A percentile compares a stretch with the other conserved stretches of the same genome.
These are phyloP conservation scores for Narcine bancroftii DNA, from an alignment of 2,113 vertebrate genomes.

Conservation along the genomic window DNA sequence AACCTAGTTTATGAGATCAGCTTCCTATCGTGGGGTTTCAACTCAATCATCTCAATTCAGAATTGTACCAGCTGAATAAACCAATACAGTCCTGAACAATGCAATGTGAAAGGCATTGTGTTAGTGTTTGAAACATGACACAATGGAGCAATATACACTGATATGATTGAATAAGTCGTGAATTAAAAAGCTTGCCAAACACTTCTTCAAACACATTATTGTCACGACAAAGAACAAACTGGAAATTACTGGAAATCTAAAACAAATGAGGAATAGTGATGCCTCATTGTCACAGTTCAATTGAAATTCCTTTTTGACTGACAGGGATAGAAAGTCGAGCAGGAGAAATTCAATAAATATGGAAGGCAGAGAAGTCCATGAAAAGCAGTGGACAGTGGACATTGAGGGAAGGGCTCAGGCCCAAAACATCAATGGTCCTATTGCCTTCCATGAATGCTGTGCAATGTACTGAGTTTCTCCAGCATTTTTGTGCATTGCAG, in stretches of 20 bases:
- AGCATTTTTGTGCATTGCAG: too few species aligned
- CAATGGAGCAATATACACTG: background rate
- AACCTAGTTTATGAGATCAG: background rate
- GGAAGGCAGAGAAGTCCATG: too few species aligned
- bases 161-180: background rate
- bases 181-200: background rate
- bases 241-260: background rate
- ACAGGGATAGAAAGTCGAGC: background rate
- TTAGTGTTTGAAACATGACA: background rate
- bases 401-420: too few species aligned
- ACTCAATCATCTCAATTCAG: background rate
- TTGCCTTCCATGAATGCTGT: too few species aligned
- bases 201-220: background rate
- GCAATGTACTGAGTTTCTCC: too few species aligned
- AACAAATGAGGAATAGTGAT: background rate
- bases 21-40: background rate
- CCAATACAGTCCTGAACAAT: background rate
- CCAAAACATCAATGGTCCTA: too few species aligned
- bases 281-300: background rate
- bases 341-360: too few species aligned
- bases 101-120: background rate
- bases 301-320: background rate
- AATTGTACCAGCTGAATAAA: background rate
- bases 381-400: too few species aligned
- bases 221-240: background rate